A percentile compares a stretch with the other conserved stretches of the same genome.
phyloP scores from a whole-genome alignment of 2,797 vertebrate genomes.

The Apogon talboti region DNA sequence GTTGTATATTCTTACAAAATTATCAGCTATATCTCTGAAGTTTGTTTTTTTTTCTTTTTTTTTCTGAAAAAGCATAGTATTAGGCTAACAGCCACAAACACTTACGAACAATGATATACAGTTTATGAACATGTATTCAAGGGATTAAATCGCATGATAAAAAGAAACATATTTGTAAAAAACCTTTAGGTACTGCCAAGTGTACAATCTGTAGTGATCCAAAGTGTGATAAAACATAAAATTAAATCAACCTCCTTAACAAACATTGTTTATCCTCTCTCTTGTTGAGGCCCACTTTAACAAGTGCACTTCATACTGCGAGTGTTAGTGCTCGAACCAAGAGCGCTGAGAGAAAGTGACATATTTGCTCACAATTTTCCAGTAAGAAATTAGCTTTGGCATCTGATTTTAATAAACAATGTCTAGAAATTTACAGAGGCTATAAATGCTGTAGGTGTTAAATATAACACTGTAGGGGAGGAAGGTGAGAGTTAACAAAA shows the following conservation, averaged over 20 bases:
- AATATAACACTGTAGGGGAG: conserved; percentile 56
- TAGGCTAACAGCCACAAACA: conserved; percentile 74
- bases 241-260: conserved; percentile 23
- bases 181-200: conserved; percentile 51
- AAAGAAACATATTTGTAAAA: conserved; percentile 51
- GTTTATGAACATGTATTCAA: conserved; percentile 61
- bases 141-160: conserved; percentile 43
- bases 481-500: conserved; percentile 59
- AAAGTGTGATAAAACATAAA: conserved; percentile 37
- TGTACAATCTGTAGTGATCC: conserved; percentile 58
- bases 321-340: conserved; percentile 27
- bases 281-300: conserved; percentile 16
- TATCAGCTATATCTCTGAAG: conserved; percentile 69
- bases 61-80: conserved; percentile 76
- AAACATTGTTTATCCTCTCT: conserved; percentile 33
- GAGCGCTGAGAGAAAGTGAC: conserved; percentile 39
- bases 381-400: conserved; percentile 74
- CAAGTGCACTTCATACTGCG: conserved; percentile 16
- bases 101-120: conserved; percentile 68
- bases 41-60: conserved; percentile 51
- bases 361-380: conserved; percentile 47
- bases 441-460: conserved; percentile 45
- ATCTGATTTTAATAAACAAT: conserved; percentile 59
- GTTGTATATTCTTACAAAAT: conserved; percentile 77
- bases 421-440: conserved; percentile 65